Evolutionary conservation across 2,888 invertebrate species (phyloP).

Genomic region (Athalia circularis): DNA sequence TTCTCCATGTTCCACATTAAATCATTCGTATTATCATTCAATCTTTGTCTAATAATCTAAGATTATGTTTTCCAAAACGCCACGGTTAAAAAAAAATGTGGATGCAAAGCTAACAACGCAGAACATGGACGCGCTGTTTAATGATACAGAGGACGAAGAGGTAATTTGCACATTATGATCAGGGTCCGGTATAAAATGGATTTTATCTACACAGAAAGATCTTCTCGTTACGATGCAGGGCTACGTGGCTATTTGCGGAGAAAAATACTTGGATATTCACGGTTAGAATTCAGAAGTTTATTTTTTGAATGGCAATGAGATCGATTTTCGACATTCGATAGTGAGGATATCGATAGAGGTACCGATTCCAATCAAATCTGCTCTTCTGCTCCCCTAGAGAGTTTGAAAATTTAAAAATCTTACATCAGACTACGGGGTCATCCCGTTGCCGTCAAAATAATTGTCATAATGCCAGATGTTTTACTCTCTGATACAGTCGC

Average conservation of each 20-base stretch:
- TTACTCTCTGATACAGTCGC: conserved; percentile 64
- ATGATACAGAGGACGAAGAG: conserved; percentile 48
- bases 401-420: background rate
- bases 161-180: background rate
- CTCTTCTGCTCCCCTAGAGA: conserved; percentile 10
- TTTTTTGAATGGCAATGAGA: background rate
- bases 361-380: background rate
- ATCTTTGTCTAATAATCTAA: too few species aligned
- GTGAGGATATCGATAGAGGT: background rate
- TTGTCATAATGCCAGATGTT: conserved; percentile 64
- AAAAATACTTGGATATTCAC: conserved; percentile 55
- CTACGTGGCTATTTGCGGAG: conserved; percentile 56
- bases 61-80: too few species aligned
- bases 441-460: conserved; percentile 35
- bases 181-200: conserved; percentile 21
- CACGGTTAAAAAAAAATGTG: too few species aligned
- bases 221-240: conserved; percentile 51
- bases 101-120: too few species aligned
- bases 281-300: conserved; percentile 49
- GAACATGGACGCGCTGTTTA: conserved; percentile 47
- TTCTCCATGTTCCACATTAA: too few species aligned
- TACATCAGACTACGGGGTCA: conserved; percentile 1
- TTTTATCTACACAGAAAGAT: conserved; percentile 50
- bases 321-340: background rate
- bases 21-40: too few species aligned